phyloP scores from a whole-genome alignment of 2,113 vertebrate genomes.

The Cynoglossus semilaevis region DNA sequence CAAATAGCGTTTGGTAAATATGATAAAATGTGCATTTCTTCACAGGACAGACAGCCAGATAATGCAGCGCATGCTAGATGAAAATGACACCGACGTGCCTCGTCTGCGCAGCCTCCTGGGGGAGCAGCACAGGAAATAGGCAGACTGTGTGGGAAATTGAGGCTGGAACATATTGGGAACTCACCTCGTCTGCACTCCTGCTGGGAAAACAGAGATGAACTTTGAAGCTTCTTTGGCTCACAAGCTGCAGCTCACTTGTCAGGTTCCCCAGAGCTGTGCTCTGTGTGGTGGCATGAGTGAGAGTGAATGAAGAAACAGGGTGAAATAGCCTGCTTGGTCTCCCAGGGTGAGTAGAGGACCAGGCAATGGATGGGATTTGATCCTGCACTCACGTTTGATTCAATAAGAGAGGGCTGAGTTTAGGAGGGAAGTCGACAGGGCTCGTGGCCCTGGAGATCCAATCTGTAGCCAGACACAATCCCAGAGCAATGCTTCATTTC shows the following conservation, averaged over 20 bases:
- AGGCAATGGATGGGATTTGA: slow-evolving; percentile 49
- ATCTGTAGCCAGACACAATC: slow-evolving; percentile 26
- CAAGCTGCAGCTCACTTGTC: slow-evolving; percentile 45
- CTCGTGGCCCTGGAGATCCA: slow-evolving; percentile 32
- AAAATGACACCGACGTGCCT: slow-evolving; percentile 31
- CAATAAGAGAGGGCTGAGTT: slow-evolving; percentile 62
- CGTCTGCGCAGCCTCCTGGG: slow-evolving; percentile 36
- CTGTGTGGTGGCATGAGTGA: slow-evolving; percentile 28
- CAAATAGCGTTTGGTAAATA: slow-evolving; percentile 60
- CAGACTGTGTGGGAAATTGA: slow-evolving; percentile 20
- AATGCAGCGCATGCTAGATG: slow-evolving; percentile 27
- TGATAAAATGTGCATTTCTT: slow-evolving; percentile 47
- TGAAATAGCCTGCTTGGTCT: slow-evolving; percentile 39
- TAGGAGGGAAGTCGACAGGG: slow-evolving; percentile 49
- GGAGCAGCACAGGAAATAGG: slow-evolving; percentile 26
- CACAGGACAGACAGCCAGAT: slow-evolving; percentile 32
- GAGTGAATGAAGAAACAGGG: slow-evolving; percentile 33
- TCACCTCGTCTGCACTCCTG: slow-evolving; percentile 29
- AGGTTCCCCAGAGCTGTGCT: slow-evolving; percentile 48
- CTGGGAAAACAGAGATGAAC: slow-evolving; percentile 58
- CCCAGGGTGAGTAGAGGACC: slow-evolving; percentile 46
- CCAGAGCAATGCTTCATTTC: slow-evolving; percentile 21
- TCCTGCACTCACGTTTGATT: slow-evolving; percentile 55
- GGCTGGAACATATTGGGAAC: slow-evolving; percentile 24
- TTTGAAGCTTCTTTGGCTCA: slow-evolving; percentile 60